Conservation (phyloP, 1,140 invertebrate genomes). For the Cydia pomonella region DNA sequence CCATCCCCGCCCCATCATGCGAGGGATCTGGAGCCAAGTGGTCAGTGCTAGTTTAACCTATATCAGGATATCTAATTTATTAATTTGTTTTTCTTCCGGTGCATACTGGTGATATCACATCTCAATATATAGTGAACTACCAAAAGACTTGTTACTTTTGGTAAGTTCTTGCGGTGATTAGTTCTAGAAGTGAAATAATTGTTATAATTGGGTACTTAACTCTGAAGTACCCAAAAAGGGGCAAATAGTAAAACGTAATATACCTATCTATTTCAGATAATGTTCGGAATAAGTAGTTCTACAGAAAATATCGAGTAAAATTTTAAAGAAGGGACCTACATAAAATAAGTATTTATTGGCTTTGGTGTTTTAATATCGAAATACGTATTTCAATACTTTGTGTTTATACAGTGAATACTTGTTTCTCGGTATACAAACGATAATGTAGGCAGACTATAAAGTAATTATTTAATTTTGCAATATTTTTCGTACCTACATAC, state of each 20-base stretch:
- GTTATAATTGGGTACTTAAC: neutral
- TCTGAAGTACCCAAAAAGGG: neutral
- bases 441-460: no score
- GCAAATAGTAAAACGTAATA: no score
- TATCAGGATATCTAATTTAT: slow-evolving; percentile 2
- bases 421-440: no score
- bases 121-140: neutral
- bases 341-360: neutral
- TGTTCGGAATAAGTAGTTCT: neutral
- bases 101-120: neutral
- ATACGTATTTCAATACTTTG: no score
- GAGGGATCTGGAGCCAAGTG: slow-evolving; percentile 69
- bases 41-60: slow-evolving; percentile 55
- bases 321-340: neutral
- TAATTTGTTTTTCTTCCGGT: neutral
- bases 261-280: neutral
- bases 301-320: neutral
- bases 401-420: no score
- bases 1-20: slow-evolving; percentile 69
- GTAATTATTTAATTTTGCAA: no score
- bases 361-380: neutral
- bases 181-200: neutral
- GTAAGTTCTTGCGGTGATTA: neutral
- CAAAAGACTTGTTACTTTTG: neutral
- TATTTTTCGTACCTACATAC: no score